Evolutionary conservation across 2,797 vertebrate genomes (phyloP).

Genomic region (Crax fasciolata): DNA sequence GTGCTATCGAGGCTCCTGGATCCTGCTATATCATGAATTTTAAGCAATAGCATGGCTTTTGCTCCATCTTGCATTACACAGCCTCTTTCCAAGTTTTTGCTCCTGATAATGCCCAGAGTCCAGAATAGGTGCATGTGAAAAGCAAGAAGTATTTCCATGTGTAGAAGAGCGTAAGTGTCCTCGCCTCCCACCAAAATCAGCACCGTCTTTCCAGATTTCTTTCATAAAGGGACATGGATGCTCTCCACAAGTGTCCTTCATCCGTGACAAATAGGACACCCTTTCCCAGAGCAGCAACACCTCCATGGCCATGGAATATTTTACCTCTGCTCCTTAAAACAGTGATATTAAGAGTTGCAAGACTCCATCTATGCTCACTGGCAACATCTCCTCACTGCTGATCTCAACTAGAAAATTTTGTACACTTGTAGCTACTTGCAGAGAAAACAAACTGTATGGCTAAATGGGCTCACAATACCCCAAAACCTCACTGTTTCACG

Average conservation of each 20-base stretch:
- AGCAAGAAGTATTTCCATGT: not conserved
- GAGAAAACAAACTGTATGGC: not conserved
- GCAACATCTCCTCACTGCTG: not conserved
- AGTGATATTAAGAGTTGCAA: not conserved
- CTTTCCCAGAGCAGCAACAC: not conserved
- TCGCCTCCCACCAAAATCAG: not conserved
- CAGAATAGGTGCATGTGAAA: rapidly evolving
- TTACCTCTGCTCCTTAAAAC: not conserved
- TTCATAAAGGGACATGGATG: not conserved
- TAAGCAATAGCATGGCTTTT: not conserved
- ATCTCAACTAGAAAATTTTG: not conserved
- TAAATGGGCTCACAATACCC: not conserved
- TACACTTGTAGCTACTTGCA: not conserved
- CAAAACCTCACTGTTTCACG: rapidly evolving
- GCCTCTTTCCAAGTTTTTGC: not conserved
- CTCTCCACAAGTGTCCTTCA: not conserved
- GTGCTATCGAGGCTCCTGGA: not conserved
- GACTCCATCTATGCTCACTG: not conserved
- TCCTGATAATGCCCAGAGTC: not conserved
- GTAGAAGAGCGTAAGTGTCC: too few relatives aligned
- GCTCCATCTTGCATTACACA: not conserved
- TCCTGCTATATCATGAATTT: not conserved
- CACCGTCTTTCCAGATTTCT: not conserved
- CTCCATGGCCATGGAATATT: not conserved
- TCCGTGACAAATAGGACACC: rapidly evolving